Evolutionary conservation across 2,113 vertebrate species (phyloP), one percentile per base, ranked within the genome.

Genomic region (Ceyx cyanopectus): DNA sequence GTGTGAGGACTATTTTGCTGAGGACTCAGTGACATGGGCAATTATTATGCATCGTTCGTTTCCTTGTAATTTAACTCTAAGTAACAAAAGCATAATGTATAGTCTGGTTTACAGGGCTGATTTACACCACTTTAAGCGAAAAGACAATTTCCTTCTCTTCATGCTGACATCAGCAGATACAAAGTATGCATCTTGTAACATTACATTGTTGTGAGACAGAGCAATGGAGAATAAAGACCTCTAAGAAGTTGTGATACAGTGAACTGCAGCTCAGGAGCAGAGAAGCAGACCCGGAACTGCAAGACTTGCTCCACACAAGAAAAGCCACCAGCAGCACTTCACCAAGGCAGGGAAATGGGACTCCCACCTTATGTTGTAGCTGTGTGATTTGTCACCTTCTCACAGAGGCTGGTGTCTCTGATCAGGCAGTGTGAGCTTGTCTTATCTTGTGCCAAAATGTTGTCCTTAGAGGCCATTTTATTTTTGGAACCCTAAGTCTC

Each of bases 31-130:
- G 97, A 94, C 94, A 92, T 29, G 80, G 87, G 91, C 94, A 97
- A 97, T 97, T 97, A 97, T 94, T 96, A 96, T 92, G 89, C 95
- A 96, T 95, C 93, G 87, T 96, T 97, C 97, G 94, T 97, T 97
- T 97, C 91, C 97, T 97, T 97, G 97, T 95, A 96, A 97, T 97
- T 98, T 97, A 98, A 96, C 94, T 97, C 95, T 96, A 57, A 30
- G 87, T 92, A 97, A 97, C 96, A 97, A 97, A 97, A 96, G 94
- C 94, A 93, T 97, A 96, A 97, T 92, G 87, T 96, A 96, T 85
- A 94, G 95, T 92, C 91, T 96, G 84, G 96, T 97, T 97, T 97
- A 95, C 45, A 51, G 68, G 80, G 77, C 76, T 97, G 97, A 98
- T 97, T 97, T 97, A 97, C 96, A 96, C 66, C 91, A 81, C 51